phyloP scores from a whole-genome alignment of 2,888 invertebrate species.

The Subacronicta megacephala region DNA sequence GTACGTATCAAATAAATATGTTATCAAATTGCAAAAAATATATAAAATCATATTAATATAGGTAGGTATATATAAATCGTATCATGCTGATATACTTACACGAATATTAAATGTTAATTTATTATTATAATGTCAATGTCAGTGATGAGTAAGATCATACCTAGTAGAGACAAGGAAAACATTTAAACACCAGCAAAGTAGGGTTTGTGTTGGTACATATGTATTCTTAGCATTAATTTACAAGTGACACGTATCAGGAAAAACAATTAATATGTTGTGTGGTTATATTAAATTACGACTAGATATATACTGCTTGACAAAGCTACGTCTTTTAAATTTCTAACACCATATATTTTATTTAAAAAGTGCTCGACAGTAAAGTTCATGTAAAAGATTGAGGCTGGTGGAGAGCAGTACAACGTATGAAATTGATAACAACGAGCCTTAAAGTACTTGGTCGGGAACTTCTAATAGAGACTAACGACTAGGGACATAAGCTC shows the following conservation, averaged over 20 bases:
- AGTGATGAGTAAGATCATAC: slow-evolving; percentile 8
- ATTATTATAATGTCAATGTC: neutral
- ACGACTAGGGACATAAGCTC: slow-evolving; percentile 87
- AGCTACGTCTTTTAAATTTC: slow-evolving; percentile 47
- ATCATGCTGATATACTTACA: neutral
- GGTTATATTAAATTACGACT: slow-evolving; percentile 21
- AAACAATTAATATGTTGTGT: slow-evolving; percentile 4
- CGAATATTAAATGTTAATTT: neutral
- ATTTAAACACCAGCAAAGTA: slow-evolving; percentile 27
- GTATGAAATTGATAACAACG: slow-evolving; percentile 74
- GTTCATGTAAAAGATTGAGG: slow-evolving; percentile 44
- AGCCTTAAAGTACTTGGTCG: slow-evolving; percentile 88
- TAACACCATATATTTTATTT: slow-evolving; percentile 44
- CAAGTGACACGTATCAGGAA: slow-evolving; percentile 24
- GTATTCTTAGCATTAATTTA: slow-evolving; percentile 19
- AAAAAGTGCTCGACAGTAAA: slow-evolving; percentile 44
- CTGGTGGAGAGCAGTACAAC: slow-evolving; percentile 51
- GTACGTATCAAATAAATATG: neutral
- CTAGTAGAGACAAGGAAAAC: slow-evolving; percentile 33
- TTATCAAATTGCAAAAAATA: neutral
- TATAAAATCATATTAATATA: neutral
- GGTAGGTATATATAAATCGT: neutral
- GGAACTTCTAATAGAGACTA: slow-evolving; percentile 87
- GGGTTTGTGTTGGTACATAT: slow-evolving; percentile 25
- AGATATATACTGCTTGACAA: slow-evolving; percentile 38